Conservation (phyloP, 2,888 invertebrate genomes). For the Myopa testacea region DNA sequence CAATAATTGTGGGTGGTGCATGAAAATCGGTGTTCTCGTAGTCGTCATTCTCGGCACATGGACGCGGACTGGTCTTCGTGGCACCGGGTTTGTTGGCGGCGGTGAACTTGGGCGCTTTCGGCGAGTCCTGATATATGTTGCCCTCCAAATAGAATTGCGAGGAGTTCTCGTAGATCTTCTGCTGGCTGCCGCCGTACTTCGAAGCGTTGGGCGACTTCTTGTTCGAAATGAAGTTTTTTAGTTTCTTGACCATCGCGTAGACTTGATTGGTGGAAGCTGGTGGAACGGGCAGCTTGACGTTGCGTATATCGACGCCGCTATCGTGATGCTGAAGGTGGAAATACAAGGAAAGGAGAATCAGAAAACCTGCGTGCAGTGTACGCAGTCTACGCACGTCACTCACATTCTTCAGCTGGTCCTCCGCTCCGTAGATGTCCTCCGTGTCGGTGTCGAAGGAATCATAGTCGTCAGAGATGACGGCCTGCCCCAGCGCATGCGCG, state of each 20-base stretch:
- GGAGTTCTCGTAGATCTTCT: conserved; percentile 64
- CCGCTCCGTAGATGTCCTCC: conserved; percentile 71
- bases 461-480: conserved; percentile 72
- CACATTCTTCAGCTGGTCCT: conserved; percentile 63
- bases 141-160: conserved; percentile 59
- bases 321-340: conserved; percentile 63
- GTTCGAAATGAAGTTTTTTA: conserved; percentile 74
- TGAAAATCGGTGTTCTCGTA: conserved; percentile 61
- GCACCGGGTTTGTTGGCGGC: conserved; percentile 25
- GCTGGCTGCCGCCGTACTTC: conserved; percentile 54
- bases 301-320: conserved; percentile 70
- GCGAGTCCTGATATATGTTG: conserved; percentile 51
- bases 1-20: conserved; percentile 49
- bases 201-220: conserved; percentile 61
- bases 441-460: conserved; percentile 79
- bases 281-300: conserved; percentile 74
- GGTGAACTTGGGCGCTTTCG: conserved; percentile 45
- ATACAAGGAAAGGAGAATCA: not conserved
- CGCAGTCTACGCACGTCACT: conserved; percentile 27
- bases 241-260: conserved; percentile 77
- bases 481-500: conserved; percentile 57
- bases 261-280: conserved; percentile 70
- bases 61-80: conserved; percentile 26
- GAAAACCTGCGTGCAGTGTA: not conserved
- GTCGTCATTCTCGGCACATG: conserved; percentile 48